These are phyloP conservation scores for Biston betularia DNA, from an alignment of 2,888 invertebrate species.

Conservation along the genomic window DNA sequence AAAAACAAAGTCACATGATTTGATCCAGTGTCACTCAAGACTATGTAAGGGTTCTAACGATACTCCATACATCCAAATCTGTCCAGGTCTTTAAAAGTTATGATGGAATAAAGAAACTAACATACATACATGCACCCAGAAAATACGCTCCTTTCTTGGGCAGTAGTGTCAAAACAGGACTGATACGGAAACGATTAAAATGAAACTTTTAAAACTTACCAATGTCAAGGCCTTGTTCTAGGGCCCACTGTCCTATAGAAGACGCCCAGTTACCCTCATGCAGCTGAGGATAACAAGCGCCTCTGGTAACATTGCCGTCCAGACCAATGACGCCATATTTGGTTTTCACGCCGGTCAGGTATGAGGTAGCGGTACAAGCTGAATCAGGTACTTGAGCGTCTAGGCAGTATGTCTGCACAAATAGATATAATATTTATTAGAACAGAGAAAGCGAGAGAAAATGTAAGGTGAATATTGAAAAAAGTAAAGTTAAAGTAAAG, in stretches of 20 bases:
- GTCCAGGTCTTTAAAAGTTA: no score
- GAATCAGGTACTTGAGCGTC: slow-evolving; percentile 91
- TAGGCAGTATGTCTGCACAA: slow-evolving; percentile 85
- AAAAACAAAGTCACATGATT: no score
- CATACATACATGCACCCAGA: no score
- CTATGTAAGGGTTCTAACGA: no score
- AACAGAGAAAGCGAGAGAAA: background rate
- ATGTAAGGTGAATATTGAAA: no score
- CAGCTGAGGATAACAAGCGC: slow-evolving; percentile 88
- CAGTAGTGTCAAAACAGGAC: no score
- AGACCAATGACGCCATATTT: slow-evolving; percentile 90
- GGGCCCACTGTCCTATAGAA: slow-evolving; percentile 90
- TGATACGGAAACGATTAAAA: no score
- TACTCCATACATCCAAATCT: no score
- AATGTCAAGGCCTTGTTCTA: slow-evolving; percentile 79
- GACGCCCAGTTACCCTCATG: slow-evolving; percentile 86
- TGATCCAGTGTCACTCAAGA: no score
- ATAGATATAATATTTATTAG: background rate
- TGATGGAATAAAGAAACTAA: no score
- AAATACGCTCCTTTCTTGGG: no score
- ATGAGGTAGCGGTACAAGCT: slow-evolving; percentile 90
- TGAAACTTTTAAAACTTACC: slow-evolving; percentile 55
- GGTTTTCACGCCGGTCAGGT: slow-evolving; percentile 90
- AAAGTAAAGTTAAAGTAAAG: no score
- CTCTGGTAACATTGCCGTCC: slow-evolving; percentile 87